phyloP scores from a whole-genome alignment of 2,797 vertebrate species.

The Molossus molossus region DNA sequence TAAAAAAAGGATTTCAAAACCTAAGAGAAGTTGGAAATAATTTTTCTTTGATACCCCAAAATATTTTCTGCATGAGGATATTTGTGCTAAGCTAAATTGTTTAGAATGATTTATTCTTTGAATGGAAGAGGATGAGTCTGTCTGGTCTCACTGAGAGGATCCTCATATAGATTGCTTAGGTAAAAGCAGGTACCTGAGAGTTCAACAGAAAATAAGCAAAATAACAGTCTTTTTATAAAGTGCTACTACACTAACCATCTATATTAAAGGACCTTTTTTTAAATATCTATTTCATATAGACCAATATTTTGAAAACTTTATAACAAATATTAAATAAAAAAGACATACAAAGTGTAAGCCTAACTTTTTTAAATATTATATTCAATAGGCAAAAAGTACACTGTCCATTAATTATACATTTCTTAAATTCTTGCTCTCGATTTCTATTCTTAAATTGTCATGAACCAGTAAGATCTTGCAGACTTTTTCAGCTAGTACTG shows the following conservation, averaged over 20 bases:
- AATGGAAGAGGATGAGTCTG: neutral
- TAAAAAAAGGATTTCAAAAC: too few species aligned
- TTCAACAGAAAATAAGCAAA: neutral
- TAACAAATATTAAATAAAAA: slow-evolving; percentile 36
- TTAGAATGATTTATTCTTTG: neutral
- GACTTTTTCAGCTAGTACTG: neutral
- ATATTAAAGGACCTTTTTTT: neutral
- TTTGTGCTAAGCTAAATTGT: neutral
- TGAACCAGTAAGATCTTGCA: neutral
- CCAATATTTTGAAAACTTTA: neutral
- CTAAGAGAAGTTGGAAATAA: neutral
- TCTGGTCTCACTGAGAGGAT: neutral
- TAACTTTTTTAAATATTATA: neutral
- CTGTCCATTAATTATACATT: neutral
- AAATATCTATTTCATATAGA: neutral
- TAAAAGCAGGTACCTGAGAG: neutral
- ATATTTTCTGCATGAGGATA: neutral
- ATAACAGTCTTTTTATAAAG: neutral
- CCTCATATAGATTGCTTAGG: rapidly evolving
- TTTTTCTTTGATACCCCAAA: neutral
- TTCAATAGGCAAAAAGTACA: neutral
- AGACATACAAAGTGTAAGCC: neutral
- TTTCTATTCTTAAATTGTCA: neutral
- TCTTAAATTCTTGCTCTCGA: neutral
- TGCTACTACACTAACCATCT: neutral